phyloP scores from a whole-genome alignment of 2,113 vertebrate species.

The Anolis carolinensis region DNA sequence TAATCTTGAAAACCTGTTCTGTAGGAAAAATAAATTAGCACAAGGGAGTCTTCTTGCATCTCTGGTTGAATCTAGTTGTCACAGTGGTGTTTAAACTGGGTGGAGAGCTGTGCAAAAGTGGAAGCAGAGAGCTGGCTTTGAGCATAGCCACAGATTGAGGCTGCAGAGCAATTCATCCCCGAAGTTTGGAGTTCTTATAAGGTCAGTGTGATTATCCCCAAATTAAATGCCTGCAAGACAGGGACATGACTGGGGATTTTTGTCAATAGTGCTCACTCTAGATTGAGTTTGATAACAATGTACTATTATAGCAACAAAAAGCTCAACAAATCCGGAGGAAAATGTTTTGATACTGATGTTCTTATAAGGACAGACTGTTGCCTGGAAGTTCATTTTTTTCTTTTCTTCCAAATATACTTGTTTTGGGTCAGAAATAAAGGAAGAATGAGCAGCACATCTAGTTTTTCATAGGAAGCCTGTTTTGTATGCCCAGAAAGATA shows the following conservation, averaged over 20 bases:
- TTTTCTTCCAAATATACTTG: not conserved
- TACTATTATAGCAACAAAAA: not conserved
- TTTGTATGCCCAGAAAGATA: not conserved
- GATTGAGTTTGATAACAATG: not conserved
- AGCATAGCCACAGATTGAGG: not conserved
- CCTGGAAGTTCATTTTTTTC: not conserved
- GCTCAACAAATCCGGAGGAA: not conserved
- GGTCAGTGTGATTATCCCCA: conserved; percentile 7
- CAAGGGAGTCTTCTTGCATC: not conserved
- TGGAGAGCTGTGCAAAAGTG: not conserved
- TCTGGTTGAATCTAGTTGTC: conserved; percentile 6
- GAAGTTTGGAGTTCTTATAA: not conserved
- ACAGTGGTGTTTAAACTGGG: conserved; percentile 8
- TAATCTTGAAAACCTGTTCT: conserved; percentile 24
- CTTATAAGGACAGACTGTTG: not conserved
- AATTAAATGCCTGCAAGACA: not conserved
- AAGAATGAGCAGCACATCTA: not conserved
- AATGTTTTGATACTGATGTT: not conserved
- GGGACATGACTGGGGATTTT: not conserved
- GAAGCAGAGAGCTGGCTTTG: not conserved
- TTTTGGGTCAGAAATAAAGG: not conserved
- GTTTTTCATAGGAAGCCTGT: not conserved
- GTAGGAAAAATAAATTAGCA: conserved; percentile 4
- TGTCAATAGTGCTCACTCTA: not conserved
- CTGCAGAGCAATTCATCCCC: not conserved